Evolutionary conservation across 2,797 vertebrate species (phyloP), one percentile per base, ranked within the genome.

Genomic region (Hydrolagus colliei): DNA sequence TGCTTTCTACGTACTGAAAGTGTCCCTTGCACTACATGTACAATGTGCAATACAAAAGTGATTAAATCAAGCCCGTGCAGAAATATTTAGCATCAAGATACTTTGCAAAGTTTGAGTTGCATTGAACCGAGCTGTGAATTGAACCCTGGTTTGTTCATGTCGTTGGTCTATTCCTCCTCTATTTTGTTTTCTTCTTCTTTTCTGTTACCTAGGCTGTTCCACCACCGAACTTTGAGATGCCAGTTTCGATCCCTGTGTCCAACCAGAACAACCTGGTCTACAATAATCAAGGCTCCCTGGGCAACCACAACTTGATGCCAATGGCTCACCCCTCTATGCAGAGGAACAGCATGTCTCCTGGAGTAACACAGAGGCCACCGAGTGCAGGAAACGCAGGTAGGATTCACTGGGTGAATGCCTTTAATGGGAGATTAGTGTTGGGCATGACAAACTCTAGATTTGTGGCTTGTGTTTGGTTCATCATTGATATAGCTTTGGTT

Each of bases 301-400:
- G 97, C 90, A 99, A 98, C 91, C 98, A 97, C 92, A 99, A 97
- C 92, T 96, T 99, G 92, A 93, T 98, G 94, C 97, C 97, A 2
- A 92, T 98, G 93, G 94, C 96, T 85, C 97, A 99, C 93, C 97
- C 97, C 88, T 96, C 97, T 90, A 94, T 99, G 92, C 98, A 98
- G 93, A 96, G 98, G 92, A 99, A 99, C 93, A 99, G 96, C 93
- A 98, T 99, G 97, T 99, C 98, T 91, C 98, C 98, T 82, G 97
- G 98, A 86, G 96, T 98, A 88, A 98, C 97, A 93, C 98, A 99
- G 94, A 95, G 97, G 93, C 98, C 97, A 90, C 97, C 98, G 1
- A 99, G 98, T 95, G 96, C 97, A 94, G 98, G 98, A 95, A 98
- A 96, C 93, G 91, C 89, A 91, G 88, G 89, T 87, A 87, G 82